Conservation (phyloP, 2,797 vertebrate species). For the Pitangus sulphuratus region DNA sequence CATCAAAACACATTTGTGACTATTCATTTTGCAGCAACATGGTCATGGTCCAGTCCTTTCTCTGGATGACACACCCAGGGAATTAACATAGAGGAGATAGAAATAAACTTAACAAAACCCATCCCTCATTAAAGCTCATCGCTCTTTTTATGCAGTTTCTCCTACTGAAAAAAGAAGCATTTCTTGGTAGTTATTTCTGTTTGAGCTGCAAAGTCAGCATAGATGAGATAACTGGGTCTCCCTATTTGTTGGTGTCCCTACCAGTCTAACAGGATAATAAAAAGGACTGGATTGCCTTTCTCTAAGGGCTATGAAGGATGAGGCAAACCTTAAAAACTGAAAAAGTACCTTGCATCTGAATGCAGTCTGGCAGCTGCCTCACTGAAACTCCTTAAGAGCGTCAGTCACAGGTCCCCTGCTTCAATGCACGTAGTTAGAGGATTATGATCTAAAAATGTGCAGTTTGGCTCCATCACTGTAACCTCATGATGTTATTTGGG, state of each 20-base stretch:
- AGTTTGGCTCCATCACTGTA: constrained; percentile 11
- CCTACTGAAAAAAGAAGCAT: not conserved
- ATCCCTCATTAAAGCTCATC: not conserved
- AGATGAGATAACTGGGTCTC: not conserved
- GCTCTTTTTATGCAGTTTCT: not conserved
- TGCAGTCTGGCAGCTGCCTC: not conserved
- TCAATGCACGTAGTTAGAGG: constrained; percentile 26
- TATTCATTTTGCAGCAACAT: not conserved
- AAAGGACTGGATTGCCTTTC: not conserved
- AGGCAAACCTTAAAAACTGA: not conserved
- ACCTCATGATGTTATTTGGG: constrained; percentile 45
- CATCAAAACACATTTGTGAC: not conserved
- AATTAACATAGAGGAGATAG: not conserved
- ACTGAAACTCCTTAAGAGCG: not conserved
- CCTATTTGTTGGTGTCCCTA: not conserved
- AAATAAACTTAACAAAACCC: not conserved
- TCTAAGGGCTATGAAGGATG: not conserved
- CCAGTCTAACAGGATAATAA: not conserved
- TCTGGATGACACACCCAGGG: not conserved
- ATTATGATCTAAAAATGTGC: constrained; percentile 38
- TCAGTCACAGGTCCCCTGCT: constrained; percentile 7
- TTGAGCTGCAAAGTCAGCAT: not conserved
- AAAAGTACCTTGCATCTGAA: not conserved
- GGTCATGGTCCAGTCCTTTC: not conserved
- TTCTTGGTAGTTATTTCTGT: not conserved